Conservation (phyloP, 2,888 invertebrate genomes). For the Plagiodera versicolora region DNA sequence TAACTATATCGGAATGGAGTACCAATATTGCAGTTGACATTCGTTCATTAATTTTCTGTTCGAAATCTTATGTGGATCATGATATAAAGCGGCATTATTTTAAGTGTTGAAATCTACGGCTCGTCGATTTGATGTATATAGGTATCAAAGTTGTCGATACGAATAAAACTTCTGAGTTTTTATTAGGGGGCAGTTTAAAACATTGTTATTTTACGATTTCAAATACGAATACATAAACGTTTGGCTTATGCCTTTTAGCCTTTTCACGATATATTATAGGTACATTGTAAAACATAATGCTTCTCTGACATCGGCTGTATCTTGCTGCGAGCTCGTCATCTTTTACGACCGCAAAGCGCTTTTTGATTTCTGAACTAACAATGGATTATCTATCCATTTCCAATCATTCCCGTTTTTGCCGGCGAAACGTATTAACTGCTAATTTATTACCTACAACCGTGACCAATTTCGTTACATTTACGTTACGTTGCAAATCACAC, state of each 20-base stretch:
- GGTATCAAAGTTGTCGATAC: conserved; percentile 26
- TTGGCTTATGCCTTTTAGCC: conserved; percentile 44
- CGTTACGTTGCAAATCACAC: conserved; percentile 6
- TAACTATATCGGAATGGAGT: no score
- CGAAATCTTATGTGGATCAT: no score
- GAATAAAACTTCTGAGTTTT: conserved; percentile 43
- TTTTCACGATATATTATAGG: conserved; percentile 46
- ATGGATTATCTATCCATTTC: conserved; percentile 14
- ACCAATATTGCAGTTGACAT: no score
- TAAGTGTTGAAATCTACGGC: neutral
- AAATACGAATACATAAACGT: conserved; percentile 45
- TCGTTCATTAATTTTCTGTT: no score
- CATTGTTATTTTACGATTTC: conserved; percentile 47
- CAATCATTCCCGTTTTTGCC: conserved; percentile 12
- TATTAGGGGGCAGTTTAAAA: conserved; percentile 45
- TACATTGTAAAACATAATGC: conserved; percentile 48
- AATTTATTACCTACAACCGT: conserved; percentile 13
- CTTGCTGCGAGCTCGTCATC: conserved; percentile 24
- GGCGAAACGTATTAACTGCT: conserved; percentile 13
- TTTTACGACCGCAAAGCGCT: conserved; percentile 10
- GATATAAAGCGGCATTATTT: neutral
- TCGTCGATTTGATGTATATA: neutral
- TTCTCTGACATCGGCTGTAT: conserved; percentile 39
- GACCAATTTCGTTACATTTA: conserved; percentile 10
- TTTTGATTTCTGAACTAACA: conserved; percentile 16